Conservation (phyloP, 1,140 invertebrate genomes). For the Cardiocondyla obscurior region DNA sequence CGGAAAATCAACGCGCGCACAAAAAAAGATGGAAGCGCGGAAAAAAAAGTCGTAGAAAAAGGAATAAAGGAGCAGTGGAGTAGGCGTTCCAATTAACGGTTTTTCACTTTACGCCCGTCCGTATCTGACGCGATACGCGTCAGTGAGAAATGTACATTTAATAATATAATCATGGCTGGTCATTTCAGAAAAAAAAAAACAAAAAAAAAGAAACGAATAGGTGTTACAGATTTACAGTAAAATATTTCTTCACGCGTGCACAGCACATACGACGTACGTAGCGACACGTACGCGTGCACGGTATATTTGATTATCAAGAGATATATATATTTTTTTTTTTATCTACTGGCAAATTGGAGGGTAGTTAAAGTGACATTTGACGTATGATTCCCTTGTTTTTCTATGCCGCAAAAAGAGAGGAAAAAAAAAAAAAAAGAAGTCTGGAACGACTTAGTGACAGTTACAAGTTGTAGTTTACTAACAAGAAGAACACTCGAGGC, state of each 20-base stretch:
- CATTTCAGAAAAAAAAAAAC: background rate
- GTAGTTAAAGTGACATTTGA: slow-evolving; percentile 30
- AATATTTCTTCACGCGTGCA: background rate
- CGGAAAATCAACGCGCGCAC: slow-evolving; percentile 9
- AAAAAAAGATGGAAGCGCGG: background rate
- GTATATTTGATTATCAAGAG: too few relatives aligned
- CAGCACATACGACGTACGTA: too few relatives aligned
- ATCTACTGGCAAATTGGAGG: background rate
- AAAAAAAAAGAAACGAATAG: background rate
- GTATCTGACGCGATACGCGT: background rate
- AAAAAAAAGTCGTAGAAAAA: slow-evolving; percentile 17
- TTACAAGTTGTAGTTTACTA: slow-evolving; percentile 52
- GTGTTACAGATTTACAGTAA: background rate
- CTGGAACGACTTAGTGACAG: slow-evolving; percentile 27
- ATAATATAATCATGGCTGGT: slow-evolving; percentile 32
- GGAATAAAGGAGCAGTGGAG: background rate
- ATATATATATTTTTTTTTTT: background rate
- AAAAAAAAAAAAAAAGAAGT: too few relatives aligned
- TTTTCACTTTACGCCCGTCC: slow-evolving; percentile 18
- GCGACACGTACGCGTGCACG: too few relatives aligned
- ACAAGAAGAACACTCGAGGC: slow-evolving; percentile 28
- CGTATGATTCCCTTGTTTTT: slow-evolving; percentile 12
- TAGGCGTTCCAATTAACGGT: slow-evolving; percentile 49
- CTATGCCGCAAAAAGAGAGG: background rate
- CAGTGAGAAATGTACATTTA: slow-evolving; percentile 33